Evolutionary conservation across 2,797 vertebrate species (phyloP), one percentile per base, ranked within the genome.

Genomic region (Spheniscus humboldti): DNA sequence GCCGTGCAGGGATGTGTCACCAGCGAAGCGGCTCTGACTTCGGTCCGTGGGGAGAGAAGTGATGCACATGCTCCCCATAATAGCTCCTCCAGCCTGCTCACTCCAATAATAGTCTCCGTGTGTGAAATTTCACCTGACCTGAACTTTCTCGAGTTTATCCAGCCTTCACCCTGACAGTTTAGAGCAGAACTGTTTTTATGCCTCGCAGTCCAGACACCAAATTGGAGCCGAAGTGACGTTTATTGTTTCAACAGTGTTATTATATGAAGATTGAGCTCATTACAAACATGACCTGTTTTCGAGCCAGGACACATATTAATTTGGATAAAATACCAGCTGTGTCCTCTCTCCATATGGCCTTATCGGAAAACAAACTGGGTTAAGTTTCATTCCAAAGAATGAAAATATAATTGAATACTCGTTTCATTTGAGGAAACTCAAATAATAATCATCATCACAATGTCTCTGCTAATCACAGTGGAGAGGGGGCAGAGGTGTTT

Each of bases 251-350:
- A n/a, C 79, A 41, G 83, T 90, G 91, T 85, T 92, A 71, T 95
- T 88, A 69, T 67, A 75, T 31, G 75, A 82, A 88, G 89, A 75
- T 57, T 86, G 95, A 95, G 92, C 95, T 95, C 94, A 67, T 90
- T 92, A 82, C 92, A 90, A 92, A 94, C 89, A 94, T 4, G 15
- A 95, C 75, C 83, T 78, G 83, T 88, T 90, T 66, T 45, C 2
- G 1, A 86, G 92, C 95, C 94, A 96, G 95, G 86, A 92, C 86
- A 85, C 89, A 90, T 68, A 87, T 95, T 95, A 94, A 95, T 95
- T 63, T 85, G 93, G 91, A 81, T 88, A 69, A 88, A 94, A 85
- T 81, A 78, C 83, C 89, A 71, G 86, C 93, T 90, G 86, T 52
- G 83, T 88, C 86, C 95, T 94, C 89, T 90, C 93, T 90, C 75